These are phyloP conservation scores for Heliothis virescens DNA, from an alignment of 1,140 invertebrate species.

Conservation along the genomic window DNA sequence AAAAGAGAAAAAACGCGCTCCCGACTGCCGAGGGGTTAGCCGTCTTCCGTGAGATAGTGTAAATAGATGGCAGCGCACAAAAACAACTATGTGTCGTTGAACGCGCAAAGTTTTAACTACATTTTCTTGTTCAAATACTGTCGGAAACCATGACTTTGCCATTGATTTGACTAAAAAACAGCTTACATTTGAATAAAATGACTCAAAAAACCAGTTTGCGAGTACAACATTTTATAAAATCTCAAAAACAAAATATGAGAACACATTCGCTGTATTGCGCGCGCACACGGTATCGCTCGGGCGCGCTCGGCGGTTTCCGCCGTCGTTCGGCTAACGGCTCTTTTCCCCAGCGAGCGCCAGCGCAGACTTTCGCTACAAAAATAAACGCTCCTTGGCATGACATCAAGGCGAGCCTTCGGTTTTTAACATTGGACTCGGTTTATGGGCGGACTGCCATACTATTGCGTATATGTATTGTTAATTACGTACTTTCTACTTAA, in stretches of 20 bases:
- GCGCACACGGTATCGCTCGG: conserved; percentile 59
- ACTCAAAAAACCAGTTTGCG: conserved; percentile 13
- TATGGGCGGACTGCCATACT: conserved; percentile 67
- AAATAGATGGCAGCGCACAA: conserved; percentile 70
- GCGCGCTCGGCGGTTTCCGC: conserved; percentile 70
- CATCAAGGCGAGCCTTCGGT: conserved; percentile 80
- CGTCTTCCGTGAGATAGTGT: conserved; percentile 72
- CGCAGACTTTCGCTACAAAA: conserved; percentile 81
- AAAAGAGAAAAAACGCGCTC: conserved; percentile 74
- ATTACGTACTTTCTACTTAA: conserved; percentile 46
- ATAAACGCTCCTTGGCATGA: conserved; percentile 83
- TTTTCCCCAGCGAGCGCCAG: conserved; percentile 69
- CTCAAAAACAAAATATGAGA: conserved; percentile 1
- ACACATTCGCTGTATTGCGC: conserved; percentile 64
- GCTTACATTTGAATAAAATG: conserved; percentile 2
- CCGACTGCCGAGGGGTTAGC: conserved; percentile 74
- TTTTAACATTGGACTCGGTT: conserved; percentile 71
- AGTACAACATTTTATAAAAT: neutral
- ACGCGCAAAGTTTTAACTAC: conserved; percentile 46
- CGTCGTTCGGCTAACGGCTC: conserved; percentile 74
- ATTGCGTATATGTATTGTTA: conserved; percentile 47
- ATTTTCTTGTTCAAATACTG: neutral
- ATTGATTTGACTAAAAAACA: neutral
- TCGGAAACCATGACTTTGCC: neutral
- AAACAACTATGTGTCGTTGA: conserved; percentile 56